Conservation (phyloP, 2,888 invertebrate species). For the Tromatobia lineatoria region DNA sequence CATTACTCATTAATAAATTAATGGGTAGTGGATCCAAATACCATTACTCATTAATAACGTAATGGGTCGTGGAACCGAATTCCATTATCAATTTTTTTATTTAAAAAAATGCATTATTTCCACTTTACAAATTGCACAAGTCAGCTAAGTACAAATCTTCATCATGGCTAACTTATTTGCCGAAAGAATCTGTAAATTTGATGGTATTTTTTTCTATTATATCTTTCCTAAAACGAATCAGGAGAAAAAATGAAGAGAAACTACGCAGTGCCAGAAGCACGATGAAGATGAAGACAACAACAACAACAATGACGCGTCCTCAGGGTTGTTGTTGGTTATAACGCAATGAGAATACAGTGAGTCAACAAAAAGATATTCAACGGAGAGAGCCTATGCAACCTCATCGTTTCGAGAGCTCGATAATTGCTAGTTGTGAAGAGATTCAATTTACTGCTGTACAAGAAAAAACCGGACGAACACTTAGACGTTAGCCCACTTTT, state of each 20-base stretch:
- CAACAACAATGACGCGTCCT: conserved; percentile 26
- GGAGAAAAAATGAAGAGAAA: conserved; percentile 17
- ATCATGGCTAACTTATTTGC: not conserved
- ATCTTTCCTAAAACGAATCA: not conserved
- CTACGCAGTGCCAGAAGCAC: conserved; percentile 7
- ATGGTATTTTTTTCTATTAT: not conserved
- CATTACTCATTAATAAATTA: too few relatives aligned
- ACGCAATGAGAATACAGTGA: not conserved
- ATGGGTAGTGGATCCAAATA: too few relatives aligned
- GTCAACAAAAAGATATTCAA: conserved; percentile 5
- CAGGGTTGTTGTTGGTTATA: conserved; percentile 29
- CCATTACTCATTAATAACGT: too few relatives aligned
- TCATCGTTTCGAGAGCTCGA: conserved; percentile 37
- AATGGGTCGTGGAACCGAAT: too few relatives aligned
- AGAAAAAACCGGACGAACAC: too few relatives aligned
- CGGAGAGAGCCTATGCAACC: not conserved
- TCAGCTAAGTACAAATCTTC: too few relatives aligned
- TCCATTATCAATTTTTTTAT: too few relatives aligned
- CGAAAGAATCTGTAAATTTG: not conserved
- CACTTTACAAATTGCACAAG: too few relatives aligned
- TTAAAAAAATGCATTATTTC: too few relatives aligned
- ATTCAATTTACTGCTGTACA: conserved; percentile 7
- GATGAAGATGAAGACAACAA: conserved; percentile 29
- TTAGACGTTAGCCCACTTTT: too few relatives aligned
- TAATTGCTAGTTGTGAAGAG: conserved; percentile 47